Conservation (phyloP, 1,140 invertebrate species). For the Leptinotarsa texana region DNA sequence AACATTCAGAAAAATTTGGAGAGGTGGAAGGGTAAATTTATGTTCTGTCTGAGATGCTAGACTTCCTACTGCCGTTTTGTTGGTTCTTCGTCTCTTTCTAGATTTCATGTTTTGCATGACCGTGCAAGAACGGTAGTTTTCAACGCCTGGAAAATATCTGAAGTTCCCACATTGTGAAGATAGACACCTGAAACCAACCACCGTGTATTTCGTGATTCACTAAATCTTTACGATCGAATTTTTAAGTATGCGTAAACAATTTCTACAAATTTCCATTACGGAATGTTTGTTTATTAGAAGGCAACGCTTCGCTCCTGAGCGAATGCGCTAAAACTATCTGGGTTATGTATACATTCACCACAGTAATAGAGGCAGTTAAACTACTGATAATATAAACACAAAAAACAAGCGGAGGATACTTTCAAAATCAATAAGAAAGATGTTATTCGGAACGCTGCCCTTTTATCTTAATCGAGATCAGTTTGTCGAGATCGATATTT, state of each 20-base stretch:
- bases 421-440: not conserved
- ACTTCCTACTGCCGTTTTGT: too few relatives aligned
- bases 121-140: too few relatives aligned
- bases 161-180: too few relatives aligned
- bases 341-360: not conserved
- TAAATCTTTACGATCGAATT: not conserved
- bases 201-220: too few relatives aligned
- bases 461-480: conserved; percentile 3
- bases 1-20: too few relatives aligned
- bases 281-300: conserved; percentile 1
- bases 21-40: too few relatives aligned
- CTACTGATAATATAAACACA: not conserved
- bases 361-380: conserved; percentile 2
- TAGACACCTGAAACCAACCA: too few relatives aligned
- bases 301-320: not conserved
- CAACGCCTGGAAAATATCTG: too few relatives aligned
- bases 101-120: too few relatives aligned
- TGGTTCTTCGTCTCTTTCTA: too few relatives aligned
- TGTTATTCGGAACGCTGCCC: not conserved
- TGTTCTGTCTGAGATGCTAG: too few relatives aligned
- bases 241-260: not conserved
- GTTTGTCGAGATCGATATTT: not conserved
- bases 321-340: not conserved
- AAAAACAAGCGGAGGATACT: not conserved
- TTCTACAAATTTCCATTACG: not conserved